Evolutionary conservation across 2,888 invertebrate genomes (phyloP), one percentile per base, ranked within the genome.

Genomic region (Eulithis testata): DNA sequence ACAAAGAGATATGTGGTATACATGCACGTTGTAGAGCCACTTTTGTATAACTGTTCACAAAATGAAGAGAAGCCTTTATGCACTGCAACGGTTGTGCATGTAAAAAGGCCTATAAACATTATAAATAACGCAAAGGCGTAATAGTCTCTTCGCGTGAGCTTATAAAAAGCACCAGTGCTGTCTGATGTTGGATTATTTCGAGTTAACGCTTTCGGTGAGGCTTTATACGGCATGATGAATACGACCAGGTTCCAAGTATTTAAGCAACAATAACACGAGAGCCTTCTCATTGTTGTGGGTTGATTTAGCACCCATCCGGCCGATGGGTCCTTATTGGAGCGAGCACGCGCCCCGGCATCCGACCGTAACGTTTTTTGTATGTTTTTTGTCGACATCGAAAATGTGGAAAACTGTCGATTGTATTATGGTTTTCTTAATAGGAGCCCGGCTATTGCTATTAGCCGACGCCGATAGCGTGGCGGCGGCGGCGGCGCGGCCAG

Each of bases 191-290:
- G 68, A 67, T 65, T 72, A 66, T 68, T 68, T 70, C 71, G 57
- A 71, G 68, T 66, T 70, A 69, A 70, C 72, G 71, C 65, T 64
- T 63, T 66, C 71, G 62, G 61, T 60, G 51, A 68, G 68, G 66
- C 72, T 70, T 69, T 71, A 68, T 68, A 70, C 68, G 70, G 69
- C 70, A 69, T 73, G 68, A 72, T 70, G 70, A 72, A 71, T 71
- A 70, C 65, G 73, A 62, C 66, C 76, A 62, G 67, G 72, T 78
- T 80, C 78, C 71, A 70, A 73, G 81, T 83, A 80, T 79, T 79
- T 80, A 78, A 76, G 74, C 73, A 80, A 79, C 77, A 81, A 83
- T 81, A 77, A 76, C 66, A 65, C 69, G 74, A 76, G 73, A 59
- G 66, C 68, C 78, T 69, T 76, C 31, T 31, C 51, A 59, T 80